These are phyloP conservation scores for Panulirus ornatus DNA, from an alignment of 1,140 invertebrate species.

Conservation along the genomic window DNA sequence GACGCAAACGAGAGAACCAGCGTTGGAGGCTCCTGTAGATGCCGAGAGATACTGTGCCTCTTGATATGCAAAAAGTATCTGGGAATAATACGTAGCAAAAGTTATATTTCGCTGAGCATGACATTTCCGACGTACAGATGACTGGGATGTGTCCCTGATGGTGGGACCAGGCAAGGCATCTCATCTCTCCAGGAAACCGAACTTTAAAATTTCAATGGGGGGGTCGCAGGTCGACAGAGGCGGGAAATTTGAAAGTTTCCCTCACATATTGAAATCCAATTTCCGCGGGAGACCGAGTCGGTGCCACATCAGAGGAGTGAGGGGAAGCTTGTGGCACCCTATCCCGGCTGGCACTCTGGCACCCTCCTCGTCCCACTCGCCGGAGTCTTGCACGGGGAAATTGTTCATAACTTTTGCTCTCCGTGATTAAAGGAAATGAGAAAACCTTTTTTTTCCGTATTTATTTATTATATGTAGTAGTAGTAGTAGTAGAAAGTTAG, in stretches of 20 bases:
- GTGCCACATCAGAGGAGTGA: conserved; percentile 56
- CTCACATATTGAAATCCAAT: conserved; percentile 72
- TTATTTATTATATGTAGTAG: conserved; percentile 57
- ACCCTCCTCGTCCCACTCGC: conserved; percentile 35
- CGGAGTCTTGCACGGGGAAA: conserved; percentile 4
- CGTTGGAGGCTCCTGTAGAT: no score
- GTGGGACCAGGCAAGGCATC: background rate
- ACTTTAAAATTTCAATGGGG: conserved; percentile 67
- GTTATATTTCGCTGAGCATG: no score
- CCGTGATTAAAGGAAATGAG: conserved; percentile 43
- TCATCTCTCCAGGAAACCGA: conserved; percentile 44
- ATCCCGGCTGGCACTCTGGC: background rate
- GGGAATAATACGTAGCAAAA: no score
- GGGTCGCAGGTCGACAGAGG: conserved; percentile 69
- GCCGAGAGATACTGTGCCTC: no score
- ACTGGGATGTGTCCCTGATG: background rate
- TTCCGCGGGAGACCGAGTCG: conserved; percentile 59
- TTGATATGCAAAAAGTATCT: no score
- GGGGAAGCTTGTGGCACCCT: conserved; percentile 2
- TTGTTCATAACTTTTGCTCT: conserved; percentile 35
- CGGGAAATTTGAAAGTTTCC: conserved; percentile 71
- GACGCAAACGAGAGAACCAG: no score
- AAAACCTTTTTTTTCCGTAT: conserved; percentile 47
- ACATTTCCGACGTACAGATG: background rate
- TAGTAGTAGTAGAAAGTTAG: background rate